Conservation (phyloP, 1,140 invertebrate genomes). For the Diuraphis noxia region DNA sequence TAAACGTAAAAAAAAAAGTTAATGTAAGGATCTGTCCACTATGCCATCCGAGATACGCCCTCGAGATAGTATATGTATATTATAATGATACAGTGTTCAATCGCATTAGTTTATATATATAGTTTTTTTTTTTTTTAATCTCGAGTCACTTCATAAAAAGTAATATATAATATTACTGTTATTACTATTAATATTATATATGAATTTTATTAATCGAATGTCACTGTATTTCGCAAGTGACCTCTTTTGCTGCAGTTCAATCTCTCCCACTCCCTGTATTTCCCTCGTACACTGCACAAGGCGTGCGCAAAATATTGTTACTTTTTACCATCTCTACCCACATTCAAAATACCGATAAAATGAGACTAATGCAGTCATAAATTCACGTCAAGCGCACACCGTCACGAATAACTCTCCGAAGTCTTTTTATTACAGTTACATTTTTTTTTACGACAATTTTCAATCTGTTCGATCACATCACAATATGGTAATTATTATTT, state of each 20-base stretch:
- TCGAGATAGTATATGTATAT: neutral
- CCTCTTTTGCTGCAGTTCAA: neutral
- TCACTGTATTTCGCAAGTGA: neutral
- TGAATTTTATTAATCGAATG: conserved; percentile 6
- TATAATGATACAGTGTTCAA: neutral
- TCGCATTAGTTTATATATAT: neutral
- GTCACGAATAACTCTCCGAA: neutral
- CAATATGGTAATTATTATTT: neutral
- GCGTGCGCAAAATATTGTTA: neutral
- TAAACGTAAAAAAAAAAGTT: neutral
- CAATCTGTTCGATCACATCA: neutral
- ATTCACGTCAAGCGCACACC: conserved; percentile 25
- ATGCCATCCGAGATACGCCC: neutral
- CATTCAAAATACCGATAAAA: conserved; percentile 35
- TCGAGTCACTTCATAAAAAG: neutral
- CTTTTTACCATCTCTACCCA: neutral
- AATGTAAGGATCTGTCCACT: neutral
- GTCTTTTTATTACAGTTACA: neutral
- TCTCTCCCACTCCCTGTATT: neutral
- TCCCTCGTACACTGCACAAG: neutral
- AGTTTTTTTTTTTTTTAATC: neutral
- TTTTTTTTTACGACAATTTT: neutral
- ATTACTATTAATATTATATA: neutral
- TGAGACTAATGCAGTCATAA: conserved; percentile 22
- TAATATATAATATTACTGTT: neutral